Percentiles rank a stretch among this genome's conserved stretches.
phyloP scores from a whole-genome alignment of 2,797 vertebrate genomes.

The Leucoraja ocellata region DNA sequence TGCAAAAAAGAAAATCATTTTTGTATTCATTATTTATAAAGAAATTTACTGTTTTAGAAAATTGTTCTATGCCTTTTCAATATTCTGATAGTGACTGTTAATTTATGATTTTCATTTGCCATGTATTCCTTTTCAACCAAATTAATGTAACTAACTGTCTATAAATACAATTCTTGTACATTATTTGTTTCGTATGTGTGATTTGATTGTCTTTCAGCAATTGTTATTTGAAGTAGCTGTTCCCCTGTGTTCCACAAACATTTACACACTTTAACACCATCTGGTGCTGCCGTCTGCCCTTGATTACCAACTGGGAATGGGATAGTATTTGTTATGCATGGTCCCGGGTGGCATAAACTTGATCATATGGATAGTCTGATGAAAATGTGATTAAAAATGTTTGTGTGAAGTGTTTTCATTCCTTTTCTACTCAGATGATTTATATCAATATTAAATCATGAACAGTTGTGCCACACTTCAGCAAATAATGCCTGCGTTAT shows the following conservation, averaged over 20 bases:
- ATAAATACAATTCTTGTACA: slow-evolving; percentile 33
- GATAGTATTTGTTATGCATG: neutral
- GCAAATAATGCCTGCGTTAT: neutral
- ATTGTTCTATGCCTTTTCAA: slow-evolving; percentile 12
- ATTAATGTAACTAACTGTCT: slow-evolving; percentile 32
- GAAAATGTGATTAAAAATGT: neutral
- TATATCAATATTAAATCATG: neutral
- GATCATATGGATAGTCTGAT: neutral
- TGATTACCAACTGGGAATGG: neutral
- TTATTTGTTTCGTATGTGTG: slow-evolving; percentile 21
- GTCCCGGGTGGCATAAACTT: neutral
- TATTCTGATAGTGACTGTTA: slow-evolving; percentile 33
- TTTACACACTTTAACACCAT: neutral
- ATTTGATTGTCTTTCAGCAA: slow-evolving; percentile 8
- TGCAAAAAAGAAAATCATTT: slow-evolving; percentile 30
- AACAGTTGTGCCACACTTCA: neutral
- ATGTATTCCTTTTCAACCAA: slow-evolving; percentile 18
- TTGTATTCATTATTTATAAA: slow-evolving; percentile 38
- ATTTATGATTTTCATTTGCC: slow-evolving; percentile 32
- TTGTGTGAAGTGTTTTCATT: neutral
- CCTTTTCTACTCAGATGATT: neutral
- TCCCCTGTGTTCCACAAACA: neutral
- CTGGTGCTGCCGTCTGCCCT: neutral
- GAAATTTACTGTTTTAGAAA: slow-evolving; percentile 33
- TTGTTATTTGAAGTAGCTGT: neutral